These are phyloP conservation scores for Bos indicus DNA, from an alignment of 2,113 vertebrate genomes.

Conservation along the genomic window DNA sequence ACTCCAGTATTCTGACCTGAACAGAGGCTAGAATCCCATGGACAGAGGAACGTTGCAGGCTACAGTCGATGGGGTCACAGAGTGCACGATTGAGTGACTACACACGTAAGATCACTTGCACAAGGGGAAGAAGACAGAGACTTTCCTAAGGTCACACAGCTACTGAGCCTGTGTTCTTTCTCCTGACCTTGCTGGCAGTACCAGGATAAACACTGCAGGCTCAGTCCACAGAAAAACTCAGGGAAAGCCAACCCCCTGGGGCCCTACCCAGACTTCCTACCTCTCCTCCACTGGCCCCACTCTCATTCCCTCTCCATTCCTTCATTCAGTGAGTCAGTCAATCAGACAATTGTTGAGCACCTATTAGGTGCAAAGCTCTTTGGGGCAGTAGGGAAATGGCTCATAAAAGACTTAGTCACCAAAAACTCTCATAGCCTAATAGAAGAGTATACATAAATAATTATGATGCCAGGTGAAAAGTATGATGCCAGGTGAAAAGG, in stretches of 20 bases:
- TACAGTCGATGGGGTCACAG: background rate
- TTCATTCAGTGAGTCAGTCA: background rate
- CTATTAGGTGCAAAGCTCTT: background rate
- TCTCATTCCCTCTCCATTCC: background rate
- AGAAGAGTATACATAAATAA: background rate
- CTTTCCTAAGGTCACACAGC: background rate
- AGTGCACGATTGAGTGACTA: background rate
- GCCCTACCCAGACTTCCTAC: background rate
- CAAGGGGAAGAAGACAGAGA: background rate
- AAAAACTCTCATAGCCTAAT: background rate
- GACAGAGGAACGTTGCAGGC: background rate
- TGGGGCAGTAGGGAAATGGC: background rate
- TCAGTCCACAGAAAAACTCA: background rate
- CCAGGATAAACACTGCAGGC: background rate
- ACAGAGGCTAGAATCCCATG: background rate
- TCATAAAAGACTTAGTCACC: background rate
- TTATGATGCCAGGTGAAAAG: background rate
- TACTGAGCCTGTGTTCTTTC: background rate
- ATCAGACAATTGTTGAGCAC: background rate
- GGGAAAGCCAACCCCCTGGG: background rate
- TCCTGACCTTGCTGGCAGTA: background rate
- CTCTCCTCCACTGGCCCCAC: background rate
- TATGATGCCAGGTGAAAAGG: background rate
- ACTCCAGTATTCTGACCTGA: background rate
- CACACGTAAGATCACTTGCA: no score